phyloP scores from a whole-genome alignment of 2,113 vertebrate genomes.

The Phyllostomus hastatus region DNA sequence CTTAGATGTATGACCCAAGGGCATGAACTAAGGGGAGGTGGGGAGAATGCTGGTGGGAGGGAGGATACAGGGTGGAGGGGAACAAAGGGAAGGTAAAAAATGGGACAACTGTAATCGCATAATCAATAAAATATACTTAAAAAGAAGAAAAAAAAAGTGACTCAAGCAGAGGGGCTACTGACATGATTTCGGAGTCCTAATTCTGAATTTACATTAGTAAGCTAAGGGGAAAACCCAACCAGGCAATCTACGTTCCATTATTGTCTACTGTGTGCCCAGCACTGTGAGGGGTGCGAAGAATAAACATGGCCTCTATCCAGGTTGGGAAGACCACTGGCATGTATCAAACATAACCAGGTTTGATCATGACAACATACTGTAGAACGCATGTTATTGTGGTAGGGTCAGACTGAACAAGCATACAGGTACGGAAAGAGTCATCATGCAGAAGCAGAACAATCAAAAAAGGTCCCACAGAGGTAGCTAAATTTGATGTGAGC shows the following conservation, averaged over 20 bases:
- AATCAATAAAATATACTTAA: no score
- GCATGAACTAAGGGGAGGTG: no score
- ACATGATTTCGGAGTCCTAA: conserved; percentile 23
- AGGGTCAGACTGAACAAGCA: neutral
- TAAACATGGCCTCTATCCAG: neutral
- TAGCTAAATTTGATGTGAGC: neutral
- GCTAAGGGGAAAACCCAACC: neutral
- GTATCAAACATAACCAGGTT: neutral
- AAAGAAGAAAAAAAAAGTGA: neutral
- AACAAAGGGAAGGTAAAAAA: no score
- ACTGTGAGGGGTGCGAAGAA: neutral
- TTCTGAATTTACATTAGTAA: neutral
- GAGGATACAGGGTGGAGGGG: no score
- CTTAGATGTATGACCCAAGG: no score
- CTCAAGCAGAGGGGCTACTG: neutral
- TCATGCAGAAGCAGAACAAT: conserved; percentile 18
- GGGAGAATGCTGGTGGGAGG: no score
- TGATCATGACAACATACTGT: neutral
- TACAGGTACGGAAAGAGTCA: neutral
- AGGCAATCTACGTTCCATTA: neutral
- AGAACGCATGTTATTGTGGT: neutral
- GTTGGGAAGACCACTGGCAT: neutral
- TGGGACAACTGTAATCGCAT: no score
- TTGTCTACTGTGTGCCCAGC: neutral
- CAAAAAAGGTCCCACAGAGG: neutral